Evolutionary conservation across 2,888 invertebrate genomes (phyloP), one percentile per base, ranked within the genome.

Genomic region (Horisme vitalbata): DNA sequence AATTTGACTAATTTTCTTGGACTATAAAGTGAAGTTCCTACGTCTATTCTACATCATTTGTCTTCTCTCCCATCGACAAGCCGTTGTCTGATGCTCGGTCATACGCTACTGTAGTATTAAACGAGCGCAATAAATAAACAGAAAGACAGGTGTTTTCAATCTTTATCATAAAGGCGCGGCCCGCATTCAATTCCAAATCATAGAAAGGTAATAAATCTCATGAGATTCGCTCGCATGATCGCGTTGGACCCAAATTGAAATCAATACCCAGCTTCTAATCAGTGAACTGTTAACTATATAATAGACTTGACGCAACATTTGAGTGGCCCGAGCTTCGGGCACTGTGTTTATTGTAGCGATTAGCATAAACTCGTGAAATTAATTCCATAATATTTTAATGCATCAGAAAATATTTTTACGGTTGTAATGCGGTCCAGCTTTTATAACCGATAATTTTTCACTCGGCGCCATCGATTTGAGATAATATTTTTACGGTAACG

Each of bases 251-350:
- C 53, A 56, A 64, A 70, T 68, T 66, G 63, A 64, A 69, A 71
- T 71, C 57, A 51, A 64, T 68, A 68, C 56, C 62, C 60, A 65
- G 57, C 62, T 63, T 65, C 56, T 66, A 71, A 63, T 68, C 67
- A 72, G 56, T 70, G 64, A 63, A 68, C 65, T 71, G 69, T 69
- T 68, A 63, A 71, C 62, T 52, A 66, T 67, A 68, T 65, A 68
- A 67, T 66, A 65, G 61, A 53, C 34, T 36, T 39, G 11, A 35
- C 24, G 41, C 49, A 48, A 39, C 44, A 35, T 43, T 26, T 24
- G 35, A 44, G 27, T 32, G 48, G 20, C 24, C 24, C 7, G 28
- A 11, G 44, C 44, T 28, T 26, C 33, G 44, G 39, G 31, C 24
- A 15, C 24, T 15, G 35, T 31, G 37, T 41, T 45, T 34, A 50